Conservation (phyloP, 1,140 invertebrate genomes). For the Pantala flavescens region DNA sequence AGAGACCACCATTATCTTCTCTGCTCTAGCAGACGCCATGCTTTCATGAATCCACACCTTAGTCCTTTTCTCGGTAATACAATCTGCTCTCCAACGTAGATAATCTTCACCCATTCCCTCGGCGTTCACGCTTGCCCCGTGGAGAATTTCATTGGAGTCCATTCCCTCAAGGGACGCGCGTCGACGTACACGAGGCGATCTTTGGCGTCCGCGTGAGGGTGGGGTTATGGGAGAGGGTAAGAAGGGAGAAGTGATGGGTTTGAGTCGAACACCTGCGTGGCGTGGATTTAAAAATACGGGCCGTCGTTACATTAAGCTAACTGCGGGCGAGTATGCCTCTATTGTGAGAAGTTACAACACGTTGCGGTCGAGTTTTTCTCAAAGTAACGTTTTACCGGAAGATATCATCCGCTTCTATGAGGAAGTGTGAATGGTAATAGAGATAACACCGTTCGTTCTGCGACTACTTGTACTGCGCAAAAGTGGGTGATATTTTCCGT, state of each 20-base stretch:
- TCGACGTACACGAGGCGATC: neutral
- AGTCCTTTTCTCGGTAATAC: neutral
- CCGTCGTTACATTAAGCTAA: too few relatives aligned
- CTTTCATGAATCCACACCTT: slow-evolving; percentile 5
- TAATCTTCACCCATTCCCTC: neutral
- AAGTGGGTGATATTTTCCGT: too few relatives aligned
- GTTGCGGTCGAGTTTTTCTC: too few relatives aligned
- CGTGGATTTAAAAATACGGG: neutral
- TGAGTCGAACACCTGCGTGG: neutral
- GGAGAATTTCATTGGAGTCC: neutral
- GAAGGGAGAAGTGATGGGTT: neutral
- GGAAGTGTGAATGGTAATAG: too few relatives aligned
- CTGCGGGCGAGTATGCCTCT: too few relatives aligned
- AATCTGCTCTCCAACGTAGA: neutral
- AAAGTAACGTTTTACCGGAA: too few relatives aligned
- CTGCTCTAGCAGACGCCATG: neutral
- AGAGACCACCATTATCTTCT: neutral
- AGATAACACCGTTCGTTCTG: too few relatives aligned
- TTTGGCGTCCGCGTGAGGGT: neutral
- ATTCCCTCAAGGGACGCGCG: neutral
- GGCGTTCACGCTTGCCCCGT: neutral
- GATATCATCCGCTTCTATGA: too few relatives aligned
- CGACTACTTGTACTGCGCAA: too few relatives aligned
- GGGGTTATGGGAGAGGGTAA: neutral
- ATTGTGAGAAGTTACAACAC: too few relatives aligned